A percentile compares a stretch with the other conserved stretches of the same genome.
These are phyloP conservation scores for Mimachlamys varia DNA, from an alignment of 2,888 invertebrate genomes.

Conservation along the genomic window DNA sequence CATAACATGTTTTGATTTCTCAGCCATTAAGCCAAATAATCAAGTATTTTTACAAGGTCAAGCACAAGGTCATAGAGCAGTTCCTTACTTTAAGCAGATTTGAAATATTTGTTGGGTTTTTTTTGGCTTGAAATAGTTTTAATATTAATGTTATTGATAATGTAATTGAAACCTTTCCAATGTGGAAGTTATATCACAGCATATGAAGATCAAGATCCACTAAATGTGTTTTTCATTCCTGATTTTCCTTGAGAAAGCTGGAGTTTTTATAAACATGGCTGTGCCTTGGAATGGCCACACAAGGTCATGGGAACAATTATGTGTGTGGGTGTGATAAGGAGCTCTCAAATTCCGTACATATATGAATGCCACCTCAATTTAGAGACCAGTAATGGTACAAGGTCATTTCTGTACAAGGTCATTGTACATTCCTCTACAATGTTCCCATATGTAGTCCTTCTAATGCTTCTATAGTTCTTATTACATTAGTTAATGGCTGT, in stretches of 20 bases:
- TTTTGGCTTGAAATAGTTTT: background rate
- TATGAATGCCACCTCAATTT: background rate
- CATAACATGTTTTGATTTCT: constrained; percentile 28
- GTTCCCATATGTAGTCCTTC: background rate
- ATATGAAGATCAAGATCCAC: background rate
- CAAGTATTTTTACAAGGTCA: background rate
- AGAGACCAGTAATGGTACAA: background rate
- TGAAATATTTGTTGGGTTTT: too few species aligned
- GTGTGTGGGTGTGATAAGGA: constrained; percentile 17
- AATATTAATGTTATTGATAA: background rate
- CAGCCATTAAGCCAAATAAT: background rate
- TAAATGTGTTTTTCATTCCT: constrained; percentile 20
- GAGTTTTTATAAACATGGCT: background rate
- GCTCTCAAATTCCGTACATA: background rate
- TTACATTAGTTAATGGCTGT: background rate
- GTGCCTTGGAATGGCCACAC: constrained; percentile 1
- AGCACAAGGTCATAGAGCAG: background rate
- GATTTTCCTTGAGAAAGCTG: background rate
- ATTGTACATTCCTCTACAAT: background rate
- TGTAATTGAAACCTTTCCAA: background rate
- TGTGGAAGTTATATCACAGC: background rate
- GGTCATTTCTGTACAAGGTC: constrained; percentile 26
- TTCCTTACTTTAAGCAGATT: background rate
- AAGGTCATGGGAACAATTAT: constrained; percentile 18
- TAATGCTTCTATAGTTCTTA: background rate